Evolutionary conservation across 2,797 vertebrate species (phyloP).

Genomic region (Carcharodon carcharias): DNA sequence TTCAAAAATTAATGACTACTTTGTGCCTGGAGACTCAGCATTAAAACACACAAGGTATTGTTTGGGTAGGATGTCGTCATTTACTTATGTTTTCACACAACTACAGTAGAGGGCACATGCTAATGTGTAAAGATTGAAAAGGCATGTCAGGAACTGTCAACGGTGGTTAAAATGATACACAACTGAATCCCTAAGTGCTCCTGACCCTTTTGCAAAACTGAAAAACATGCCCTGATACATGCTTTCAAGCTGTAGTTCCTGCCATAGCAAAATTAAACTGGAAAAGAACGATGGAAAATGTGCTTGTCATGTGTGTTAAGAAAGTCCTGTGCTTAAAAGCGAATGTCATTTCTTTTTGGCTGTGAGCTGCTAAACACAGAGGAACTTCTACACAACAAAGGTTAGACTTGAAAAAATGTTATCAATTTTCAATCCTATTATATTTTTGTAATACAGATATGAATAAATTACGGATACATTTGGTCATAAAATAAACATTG

Average conservation of each 20-base stretch:
- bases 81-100: neutral
- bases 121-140: neutral
- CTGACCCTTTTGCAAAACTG: neutral
- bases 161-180: neutral
- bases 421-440: neutral
- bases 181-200: neutral
- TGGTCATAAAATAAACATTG: neutral
- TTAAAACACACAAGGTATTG: neutral
- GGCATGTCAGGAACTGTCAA: no score
- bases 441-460: neutral
- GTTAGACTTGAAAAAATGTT: neutral
- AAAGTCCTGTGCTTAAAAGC: neutral
- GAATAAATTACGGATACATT: neutral
- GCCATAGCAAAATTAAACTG: neutral
- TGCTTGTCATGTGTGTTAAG: neutral
- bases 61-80: neutral
- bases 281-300: neutral
- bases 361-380: neutral
- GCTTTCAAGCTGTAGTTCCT: neutral
- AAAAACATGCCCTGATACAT: neutral
- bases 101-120: neutral
- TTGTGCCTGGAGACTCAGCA: no score
- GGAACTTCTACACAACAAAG: neutral
- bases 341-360: neutral
- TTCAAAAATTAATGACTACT: constrained; percentile 12